Conservation (phyloP, 1,140 invertebrate genomes). For the Medauroidea extradentata region DNA sequence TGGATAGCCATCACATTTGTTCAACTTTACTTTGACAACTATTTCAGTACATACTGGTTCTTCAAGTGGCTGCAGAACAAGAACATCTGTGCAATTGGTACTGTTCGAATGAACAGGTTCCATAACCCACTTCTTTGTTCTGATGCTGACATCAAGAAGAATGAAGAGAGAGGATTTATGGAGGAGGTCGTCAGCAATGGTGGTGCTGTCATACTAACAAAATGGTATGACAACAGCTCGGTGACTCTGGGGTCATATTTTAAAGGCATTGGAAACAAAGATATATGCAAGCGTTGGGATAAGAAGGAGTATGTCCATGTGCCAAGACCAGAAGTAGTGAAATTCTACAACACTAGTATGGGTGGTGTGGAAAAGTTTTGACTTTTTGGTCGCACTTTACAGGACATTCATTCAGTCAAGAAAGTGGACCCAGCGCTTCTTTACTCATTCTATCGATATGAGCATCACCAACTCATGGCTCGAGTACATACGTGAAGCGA, state of each 20-base stretch:
- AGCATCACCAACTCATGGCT: conserved; percentile 28
- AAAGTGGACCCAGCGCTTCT: conserved; percentile 26
- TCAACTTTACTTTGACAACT: conserved; percentile 25
- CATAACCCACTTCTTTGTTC: conserved; percentile 23
- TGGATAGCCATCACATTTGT: conserved; percentile 10
- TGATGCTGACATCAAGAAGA: conserved; percentile 38
- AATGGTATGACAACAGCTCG: no score
- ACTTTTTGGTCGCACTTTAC: conserved; percentile 23
- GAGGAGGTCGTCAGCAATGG: conserved; percentile 11
- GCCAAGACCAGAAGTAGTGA: conserved; percentile 29
- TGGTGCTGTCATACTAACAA: conserved; percentile 19
- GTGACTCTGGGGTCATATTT: conserved; percentile 14
- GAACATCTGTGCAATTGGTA: conserved; percentile 38
- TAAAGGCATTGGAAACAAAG: conserved; percentile 9
- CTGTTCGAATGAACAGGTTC: conserved; percentile 31
- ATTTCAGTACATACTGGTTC: conserved; percentile 38
- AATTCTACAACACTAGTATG: conserved; percentile 18
- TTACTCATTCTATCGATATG: conserved; percentile 31
- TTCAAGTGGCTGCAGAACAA: conserved; percentile 35
- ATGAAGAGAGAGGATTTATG: conserved; percentile 1
- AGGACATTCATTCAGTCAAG: conserved; percentile 19
- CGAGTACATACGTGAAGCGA: conserved; percentile 25
- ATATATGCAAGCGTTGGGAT: conserved; percentile 28
- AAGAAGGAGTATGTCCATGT: conserved; percentile 35
- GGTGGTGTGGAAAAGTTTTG: conserved; percentile 21